These are phyloP conservation scores for Hipposideros larvatus DNA, from an alignment of 2,797 vertebrate species.

Conservation along the genomic window DNA sequence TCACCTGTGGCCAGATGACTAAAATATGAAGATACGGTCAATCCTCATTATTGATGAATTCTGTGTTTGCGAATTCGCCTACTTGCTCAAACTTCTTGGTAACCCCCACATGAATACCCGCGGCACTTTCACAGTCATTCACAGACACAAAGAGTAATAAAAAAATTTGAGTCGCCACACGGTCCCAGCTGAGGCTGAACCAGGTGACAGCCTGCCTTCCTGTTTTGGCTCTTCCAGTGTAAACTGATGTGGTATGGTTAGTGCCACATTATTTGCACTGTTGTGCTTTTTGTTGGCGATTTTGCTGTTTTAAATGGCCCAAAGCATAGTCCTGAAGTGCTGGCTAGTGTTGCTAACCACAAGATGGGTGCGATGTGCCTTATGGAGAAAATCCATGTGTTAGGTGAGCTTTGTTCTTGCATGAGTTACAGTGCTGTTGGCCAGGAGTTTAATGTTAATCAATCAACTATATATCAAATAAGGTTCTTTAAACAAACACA, in stretches of 20 bases:
- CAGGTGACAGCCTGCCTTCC: neutral
- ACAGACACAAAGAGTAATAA: neutral
- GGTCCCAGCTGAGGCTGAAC: neutral
- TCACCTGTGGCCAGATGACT: neutral
- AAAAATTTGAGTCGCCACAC: neutral
- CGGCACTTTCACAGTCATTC: neutral
- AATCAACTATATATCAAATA: neutral
- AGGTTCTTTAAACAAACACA: neutral
- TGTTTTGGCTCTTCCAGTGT: neutral
- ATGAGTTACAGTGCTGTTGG: neutral
- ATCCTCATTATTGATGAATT: neutral
- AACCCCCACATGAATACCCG: neutral
- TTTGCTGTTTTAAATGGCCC: neutral
- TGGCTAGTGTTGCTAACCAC: neutral
- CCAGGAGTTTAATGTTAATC: neutral
- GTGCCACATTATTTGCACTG: neutral
- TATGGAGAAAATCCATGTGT: neutral
- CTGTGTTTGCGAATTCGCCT: neutral
- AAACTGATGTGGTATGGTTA: neutral
- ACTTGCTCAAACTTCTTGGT: neutral
- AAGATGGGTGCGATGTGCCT: neutral
- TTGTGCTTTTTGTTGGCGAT: neutral
- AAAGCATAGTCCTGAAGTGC: neutral
- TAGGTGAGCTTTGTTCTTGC: neutral
- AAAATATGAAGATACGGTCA: neutral